Evolutionary conservation across 2,113 vertebrate genomes (phyloP).

Genomic region (Prionailurus viverrinus): DNA sequence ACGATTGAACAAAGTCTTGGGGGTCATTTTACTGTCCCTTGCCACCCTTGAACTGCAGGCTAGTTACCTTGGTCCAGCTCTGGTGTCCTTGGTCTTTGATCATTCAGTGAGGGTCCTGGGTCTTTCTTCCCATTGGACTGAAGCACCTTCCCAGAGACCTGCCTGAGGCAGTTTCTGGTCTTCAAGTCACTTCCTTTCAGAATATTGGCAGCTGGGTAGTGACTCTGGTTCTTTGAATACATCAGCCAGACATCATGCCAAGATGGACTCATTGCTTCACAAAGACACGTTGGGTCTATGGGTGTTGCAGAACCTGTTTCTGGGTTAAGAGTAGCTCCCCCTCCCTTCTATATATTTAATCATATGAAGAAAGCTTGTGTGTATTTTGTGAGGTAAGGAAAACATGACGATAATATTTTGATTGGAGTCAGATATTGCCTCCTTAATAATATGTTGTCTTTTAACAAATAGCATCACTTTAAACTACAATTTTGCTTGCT

Average conservation of each 20-base stretch:
- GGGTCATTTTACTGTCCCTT: neutral
- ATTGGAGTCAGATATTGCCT: conserved; percentile 66
- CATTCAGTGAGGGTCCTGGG: neutral
- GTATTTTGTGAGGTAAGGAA: conserved; percentile 65
- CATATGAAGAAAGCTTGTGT: conserved; percentile 59
- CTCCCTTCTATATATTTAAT: conserved; percentile 54
- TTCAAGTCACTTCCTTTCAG: conserved; percentile 44
- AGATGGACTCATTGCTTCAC: conserved; percentile 58
- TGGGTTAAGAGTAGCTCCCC: conserved; percentile 68
- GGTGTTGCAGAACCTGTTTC: conserved; percentile 81
- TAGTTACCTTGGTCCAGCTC: neutral
- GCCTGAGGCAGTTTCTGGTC: conserved; percentile 53
- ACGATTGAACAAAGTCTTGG: neutral
- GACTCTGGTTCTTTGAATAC: conserved; percentile 53
- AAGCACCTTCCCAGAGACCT: neutral
- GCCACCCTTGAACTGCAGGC: neutral
- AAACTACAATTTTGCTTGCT: conserved; percentile 49
- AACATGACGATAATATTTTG: conserved; percentile 57
- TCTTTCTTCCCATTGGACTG: neutral
- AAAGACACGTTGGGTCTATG: conserved; percentile 66
- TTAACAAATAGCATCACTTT: conserved; percentile 63
- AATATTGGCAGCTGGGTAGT: conserved; percentile 59
- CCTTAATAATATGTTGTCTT: conserved; percentile 63
- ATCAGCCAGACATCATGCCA: conserved; percentile 60
- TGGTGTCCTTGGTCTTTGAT: neutral